These are phyloP conservation scores for Schrankia costaestrigalis DNA, from an alignment of 2,888 invertebrate genomes.

Conservation along the genomic window DNA sequence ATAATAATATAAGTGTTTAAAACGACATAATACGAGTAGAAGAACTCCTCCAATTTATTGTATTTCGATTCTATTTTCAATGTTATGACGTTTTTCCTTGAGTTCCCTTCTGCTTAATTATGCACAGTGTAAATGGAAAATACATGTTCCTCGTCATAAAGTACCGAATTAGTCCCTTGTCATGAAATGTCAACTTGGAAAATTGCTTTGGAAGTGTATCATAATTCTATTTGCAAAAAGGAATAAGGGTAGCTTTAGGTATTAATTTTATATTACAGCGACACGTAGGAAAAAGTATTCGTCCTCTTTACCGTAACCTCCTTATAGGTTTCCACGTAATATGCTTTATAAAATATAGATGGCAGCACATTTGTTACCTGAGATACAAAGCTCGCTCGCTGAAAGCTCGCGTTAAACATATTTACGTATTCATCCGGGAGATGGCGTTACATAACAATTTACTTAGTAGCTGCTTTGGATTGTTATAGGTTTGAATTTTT, in stretches of 20 bases:
- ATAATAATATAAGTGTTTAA: too few species aligned
- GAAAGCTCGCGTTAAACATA: too few species aligned
- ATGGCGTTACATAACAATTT: conserved; percentile 29
- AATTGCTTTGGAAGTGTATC: conserved; percentile 8
- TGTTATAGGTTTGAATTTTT: too few species aligned
- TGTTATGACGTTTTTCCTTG: neutral
- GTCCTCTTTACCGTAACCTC: conserved; percentile 5
- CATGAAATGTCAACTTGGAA: conserved; percentile 8
- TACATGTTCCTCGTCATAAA: conserved; percentile 19
- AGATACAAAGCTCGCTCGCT: too few species aligned
- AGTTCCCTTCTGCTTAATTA: conserved; percentile 13
- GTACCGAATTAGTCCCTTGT: conserved; percentile 9
- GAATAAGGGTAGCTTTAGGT: too few species aligned
- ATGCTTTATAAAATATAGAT: conserved; percentile 13
- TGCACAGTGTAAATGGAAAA: conserved; percentile 21
- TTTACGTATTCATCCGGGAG: conserved; percentile 4
- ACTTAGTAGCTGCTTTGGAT: too few species aligned
- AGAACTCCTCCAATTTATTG: too few species aligned
- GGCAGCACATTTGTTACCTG: conserved; percentile 13
- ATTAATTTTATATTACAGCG: conserved; percentile 12
- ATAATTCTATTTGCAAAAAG: too few species aligned
- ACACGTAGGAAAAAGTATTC: conserved; percentile 10
- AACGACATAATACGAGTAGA: too few species aligned
- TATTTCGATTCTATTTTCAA: neutral
- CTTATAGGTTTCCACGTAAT: conserved; percentile 10